phyloP scores from a whole-genome alignment of 1,140 invertebrate species.

The Holcopasites calliopsidis region DNA sequence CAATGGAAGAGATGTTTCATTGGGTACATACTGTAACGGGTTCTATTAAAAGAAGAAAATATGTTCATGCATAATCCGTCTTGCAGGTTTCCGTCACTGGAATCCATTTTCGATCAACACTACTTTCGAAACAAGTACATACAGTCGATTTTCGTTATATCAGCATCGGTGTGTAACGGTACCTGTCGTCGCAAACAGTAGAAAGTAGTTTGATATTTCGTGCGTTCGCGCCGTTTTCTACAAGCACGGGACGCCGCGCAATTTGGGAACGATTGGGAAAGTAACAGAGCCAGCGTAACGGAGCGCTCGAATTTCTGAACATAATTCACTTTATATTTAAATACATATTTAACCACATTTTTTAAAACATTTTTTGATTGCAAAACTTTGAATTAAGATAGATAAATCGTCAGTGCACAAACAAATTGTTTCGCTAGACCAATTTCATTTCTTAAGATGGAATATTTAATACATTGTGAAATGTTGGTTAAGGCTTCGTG shows the following conservation, averaged over 20 bases:
- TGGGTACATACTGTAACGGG: no score
- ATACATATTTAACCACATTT: no score
- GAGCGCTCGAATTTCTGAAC: not conserved
- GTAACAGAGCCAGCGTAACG: conserved; percentile 33
- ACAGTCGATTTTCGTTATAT: conserved; percentile 7
- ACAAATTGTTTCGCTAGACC: no score
- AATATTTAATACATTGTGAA: no score
- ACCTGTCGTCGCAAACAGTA: conserved; percentile 49
- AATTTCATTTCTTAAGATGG: no score
- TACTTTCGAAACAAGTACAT: conserved; percentile 8
- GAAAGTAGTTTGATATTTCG: conserved; percentile 71
- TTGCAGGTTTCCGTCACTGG: not conserved
- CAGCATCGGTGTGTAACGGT: conserved; percentile 59
- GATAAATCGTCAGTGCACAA: no score
- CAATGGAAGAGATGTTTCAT: no score
- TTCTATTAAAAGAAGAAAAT: no score
- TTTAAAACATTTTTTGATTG: no score
- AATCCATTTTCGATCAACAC: not conserved
- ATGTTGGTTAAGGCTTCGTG: no score
- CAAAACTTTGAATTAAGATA: no score
- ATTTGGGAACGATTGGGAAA: conserved; percentile 44
- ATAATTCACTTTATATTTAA: not conserved
- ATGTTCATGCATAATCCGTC: no score
- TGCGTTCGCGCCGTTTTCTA: conserved; percentile 7
- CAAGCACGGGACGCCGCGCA: not conserved